Percentiles rank a stretch among this genome's conserved stretches.
Evolutionary conservation across 1,140 invertebrate species (phyloP).

Genomic region (Artemia franciscana): DNA sequence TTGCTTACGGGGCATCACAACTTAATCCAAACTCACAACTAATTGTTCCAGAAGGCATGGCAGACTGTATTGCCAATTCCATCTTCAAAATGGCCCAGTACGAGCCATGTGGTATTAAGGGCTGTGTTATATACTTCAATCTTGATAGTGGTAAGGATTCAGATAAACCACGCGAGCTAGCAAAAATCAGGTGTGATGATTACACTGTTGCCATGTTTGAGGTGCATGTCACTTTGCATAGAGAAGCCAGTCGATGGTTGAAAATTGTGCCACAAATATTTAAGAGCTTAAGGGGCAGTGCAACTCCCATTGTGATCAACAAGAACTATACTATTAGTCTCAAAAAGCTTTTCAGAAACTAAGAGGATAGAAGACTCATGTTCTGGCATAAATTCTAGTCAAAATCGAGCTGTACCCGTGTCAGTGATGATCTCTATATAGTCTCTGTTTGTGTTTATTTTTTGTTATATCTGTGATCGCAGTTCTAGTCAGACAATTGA

Average conservation of each 20-base stretch:
- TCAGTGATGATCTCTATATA: too few species aligned
- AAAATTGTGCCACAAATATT: not conserved
- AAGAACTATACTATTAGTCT: not conserved
- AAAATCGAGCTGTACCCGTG: too few species aligned
- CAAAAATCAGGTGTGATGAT: not conserved
- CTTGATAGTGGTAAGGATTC: not conserved
- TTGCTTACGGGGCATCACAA: not conserved
- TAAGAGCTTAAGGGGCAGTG: not conserved
- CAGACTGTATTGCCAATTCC: not conserved
- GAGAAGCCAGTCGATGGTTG: not conserved
- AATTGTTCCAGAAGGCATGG: not conserved
- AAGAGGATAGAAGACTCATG: too few species aligned
- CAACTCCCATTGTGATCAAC: not conserved
- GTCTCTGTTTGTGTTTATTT: too few species aligned
- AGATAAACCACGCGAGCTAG: not conserved
- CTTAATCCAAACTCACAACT: not conserved
- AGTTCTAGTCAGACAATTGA: too few species aligned
- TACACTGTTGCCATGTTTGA: not conserved
- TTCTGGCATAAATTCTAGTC: too few species aligned
- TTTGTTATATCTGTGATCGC: too few species aligned
- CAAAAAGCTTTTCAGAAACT: not conserved
- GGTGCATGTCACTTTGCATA: not conserved
- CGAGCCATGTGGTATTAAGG: not conserved
- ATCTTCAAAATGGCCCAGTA: not conserved
- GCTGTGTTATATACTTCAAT: not conserved